A percentile compares a stretch with the other conserved stretches of the same genome.
These are phyloP conservation scores for Sylvilagus floridanus DNA, from an alignment of 2,797 vertebrate genomes.

Conservation along the genomic window DNA sequence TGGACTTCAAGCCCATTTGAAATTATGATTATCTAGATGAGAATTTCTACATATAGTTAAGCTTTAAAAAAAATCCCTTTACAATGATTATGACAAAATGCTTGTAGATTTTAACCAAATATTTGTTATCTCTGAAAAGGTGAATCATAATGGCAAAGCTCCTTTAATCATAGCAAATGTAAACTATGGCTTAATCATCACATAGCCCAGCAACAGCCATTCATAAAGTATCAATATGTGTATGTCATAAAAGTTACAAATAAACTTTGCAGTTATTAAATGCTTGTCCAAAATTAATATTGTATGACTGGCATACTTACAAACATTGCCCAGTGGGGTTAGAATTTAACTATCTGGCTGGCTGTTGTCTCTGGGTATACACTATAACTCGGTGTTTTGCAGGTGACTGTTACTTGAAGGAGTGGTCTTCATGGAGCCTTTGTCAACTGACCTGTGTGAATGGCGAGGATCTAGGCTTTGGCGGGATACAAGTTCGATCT, in stretches of 20 bases:
- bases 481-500: constrained; percentile 95
- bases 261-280: neutral
- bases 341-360: neutral
- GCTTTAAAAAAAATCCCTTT: neutral
- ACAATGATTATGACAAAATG: neutral
- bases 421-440: constrained; percentile 97
- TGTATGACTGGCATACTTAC: neutral
- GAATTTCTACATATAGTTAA: neutral
- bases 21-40: neutral
- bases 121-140: neutral
- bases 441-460: constrained; percentile 96
- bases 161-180: neutral
- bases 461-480: constrained; percentile 93
- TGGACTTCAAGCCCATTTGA: neutral
- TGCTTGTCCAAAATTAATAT: neutral
- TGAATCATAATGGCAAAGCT: neutral
- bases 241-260: neutral
- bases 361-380: neutral
- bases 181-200: neutral
- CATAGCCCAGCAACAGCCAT: neutral
- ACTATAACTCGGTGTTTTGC: constrained; percentile 57
- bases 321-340: neutral
- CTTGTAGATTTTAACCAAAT: neutral
- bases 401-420: constrained; percentile 99
- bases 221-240: constrained; percentile 14